Base-by-base conservation (phyloP, 2,888 invertebrate genomes). In the Penaeus monodon region DNA sequence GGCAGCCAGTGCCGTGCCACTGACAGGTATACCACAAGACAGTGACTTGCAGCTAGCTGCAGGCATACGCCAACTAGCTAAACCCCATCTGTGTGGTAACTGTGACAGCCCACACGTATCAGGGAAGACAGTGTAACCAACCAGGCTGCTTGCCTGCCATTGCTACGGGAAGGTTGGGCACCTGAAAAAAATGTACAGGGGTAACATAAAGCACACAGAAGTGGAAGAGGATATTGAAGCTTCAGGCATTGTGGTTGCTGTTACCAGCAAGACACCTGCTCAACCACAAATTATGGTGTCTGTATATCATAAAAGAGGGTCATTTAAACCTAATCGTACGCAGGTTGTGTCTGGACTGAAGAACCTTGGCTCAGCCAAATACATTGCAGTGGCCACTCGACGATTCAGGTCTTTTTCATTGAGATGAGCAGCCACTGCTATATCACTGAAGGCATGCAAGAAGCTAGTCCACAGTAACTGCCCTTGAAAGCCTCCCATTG, bases 1-100 rank as follows among this genome's bases (percentile, higher is more conserved):
- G 63, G n/a, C 79, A 63, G 66, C 33, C 65, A 66, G 33, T 8
- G 65, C 65, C 33, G 65, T 57, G 79, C 65, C 64, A 65, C 65
- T 64, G 80, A 63, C 63, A 80, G 64, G 57, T 33, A 24, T 33
- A 65, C n/a, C 78, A 78, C 49, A 22, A 2, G 10, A 29, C 8
- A 24, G 57, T 33, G 24, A 10, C 63, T 44, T 44, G 44, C 44
- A 8, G 10, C 24, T 22, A 27, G 24, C 27, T 20, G 57, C 78
- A 8, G 57, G 24, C n/a, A 33, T 17, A 20, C 78, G 57, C 78
- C 78, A n/a, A 10, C 78, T 57, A 27, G 8, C n/a, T 12, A 63
- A 78, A 12, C 22, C 78, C 78, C 57, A 57, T 22, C 22, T 17
- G 4, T 78, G 78, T 2, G 78, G 78, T 27, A 27, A 78, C 27